Evolutionary conservation across 2,113 vertebrate species (phyloP).

Genomic region (Prionailurus viverrinus): DNA sequence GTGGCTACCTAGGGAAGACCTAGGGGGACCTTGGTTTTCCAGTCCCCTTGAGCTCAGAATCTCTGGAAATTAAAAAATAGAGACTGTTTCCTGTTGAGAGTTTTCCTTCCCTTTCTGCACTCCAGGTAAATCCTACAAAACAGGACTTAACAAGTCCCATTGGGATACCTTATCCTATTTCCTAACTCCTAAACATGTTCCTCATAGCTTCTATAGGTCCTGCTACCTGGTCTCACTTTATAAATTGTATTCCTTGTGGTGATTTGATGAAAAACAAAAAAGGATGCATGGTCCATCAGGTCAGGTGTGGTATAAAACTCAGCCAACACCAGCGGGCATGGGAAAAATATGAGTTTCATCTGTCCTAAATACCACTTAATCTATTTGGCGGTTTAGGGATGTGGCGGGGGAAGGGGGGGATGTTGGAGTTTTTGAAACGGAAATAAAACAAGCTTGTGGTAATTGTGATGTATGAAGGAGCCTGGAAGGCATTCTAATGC

Average conservation of each 20-base stretch:
- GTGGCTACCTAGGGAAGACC: no score
- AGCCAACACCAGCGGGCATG: background rate
- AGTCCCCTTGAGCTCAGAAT: background rate
- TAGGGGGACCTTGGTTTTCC: background rate
- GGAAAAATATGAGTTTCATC: background rate
- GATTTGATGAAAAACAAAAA: background rate
- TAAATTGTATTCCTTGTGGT: slow-evolving; percentile 3
- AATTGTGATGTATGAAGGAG: background rate
- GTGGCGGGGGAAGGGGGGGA: background rate
- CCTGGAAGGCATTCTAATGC: background rate
- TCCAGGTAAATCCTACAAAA: background rate
- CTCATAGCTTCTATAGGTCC: background rate
- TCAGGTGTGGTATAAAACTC: background rate
- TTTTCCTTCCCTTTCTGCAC: background rate
- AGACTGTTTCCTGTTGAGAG: background rate
- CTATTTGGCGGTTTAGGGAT: background rate
- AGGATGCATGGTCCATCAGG: background rate
- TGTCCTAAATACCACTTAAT: background rate
- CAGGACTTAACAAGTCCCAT: slow-evolving; percentile 54
- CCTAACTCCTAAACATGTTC: background rate
- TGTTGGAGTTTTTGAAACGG: background rate
- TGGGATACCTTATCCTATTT: background rate
- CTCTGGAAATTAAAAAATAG: background rate
- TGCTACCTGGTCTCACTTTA: background rate
- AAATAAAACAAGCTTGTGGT: background rate